phyloP scores from a whole-genome alignment of 2,888 invertebrate genomes.

The Sepiola atlantica region DNA sequence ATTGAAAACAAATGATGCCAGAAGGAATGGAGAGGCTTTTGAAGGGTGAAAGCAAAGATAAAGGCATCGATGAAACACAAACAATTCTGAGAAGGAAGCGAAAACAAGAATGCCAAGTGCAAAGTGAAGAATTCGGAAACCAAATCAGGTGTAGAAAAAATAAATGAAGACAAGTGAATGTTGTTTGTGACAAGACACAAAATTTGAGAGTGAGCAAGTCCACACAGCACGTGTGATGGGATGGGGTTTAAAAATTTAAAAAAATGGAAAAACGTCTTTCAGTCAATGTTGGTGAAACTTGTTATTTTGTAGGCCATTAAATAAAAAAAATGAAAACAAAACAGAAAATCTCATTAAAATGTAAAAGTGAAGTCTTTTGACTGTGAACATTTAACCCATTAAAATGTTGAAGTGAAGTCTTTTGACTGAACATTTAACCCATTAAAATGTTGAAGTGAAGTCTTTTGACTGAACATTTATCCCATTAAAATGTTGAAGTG shows the following conservation, averaged over 20 bases:
- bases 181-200: not conserved
- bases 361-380: too few species aligned
- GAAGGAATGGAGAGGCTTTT: not conserved
- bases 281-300: too few species aligned
- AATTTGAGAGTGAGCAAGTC: not conserved
- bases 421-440: too few species aligned
- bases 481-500: too few species aligned
- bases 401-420: too few species aligned
- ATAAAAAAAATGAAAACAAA: too few species aligned
- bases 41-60: not conserved
- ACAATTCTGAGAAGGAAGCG: not conserved
- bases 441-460: too few species aligned
- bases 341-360: too few species aligned
- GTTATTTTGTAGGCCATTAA: too few species aligned
- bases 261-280: too few species aligned
- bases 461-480: too few species aligned
- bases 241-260: not conserved
- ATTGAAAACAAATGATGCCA: not conserved
- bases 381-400: too few species aligned
- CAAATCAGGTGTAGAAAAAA: not conserved
- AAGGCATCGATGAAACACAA: not conserved
- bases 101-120: not conserved
- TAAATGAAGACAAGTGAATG: not conserved
- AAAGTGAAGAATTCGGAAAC: not conserved
- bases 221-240: not conserved